Conservation (phyloP, 2,113 vertebrate genomes). For the Paradisaea rubra region DNA sequence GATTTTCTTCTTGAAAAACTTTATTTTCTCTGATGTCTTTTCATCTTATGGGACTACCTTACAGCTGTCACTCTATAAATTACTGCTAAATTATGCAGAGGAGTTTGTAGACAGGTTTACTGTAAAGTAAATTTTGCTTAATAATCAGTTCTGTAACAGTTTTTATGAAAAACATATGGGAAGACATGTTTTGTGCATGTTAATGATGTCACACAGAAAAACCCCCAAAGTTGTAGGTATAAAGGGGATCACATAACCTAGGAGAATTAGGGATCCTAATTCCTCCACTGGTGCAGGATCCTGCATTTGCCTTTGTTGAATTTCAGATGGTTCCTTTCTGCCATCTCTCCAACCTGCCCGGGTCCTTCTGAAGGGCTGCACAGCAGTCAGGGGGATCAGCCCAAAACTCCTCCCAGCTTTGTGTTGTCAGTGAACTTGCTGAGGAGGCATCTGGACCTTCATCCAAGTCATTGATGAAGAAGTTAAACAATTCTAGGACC, state of each 20-base stretch:
- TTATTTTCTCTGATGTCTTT: background rate
- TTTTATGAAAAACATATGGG: background rate
- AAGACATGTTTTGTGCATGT: background rate
- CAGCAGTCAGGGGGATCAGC: too few relatives aligned
- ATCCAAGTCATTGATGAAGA: background rate
- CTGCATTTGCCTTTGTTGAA: background rate
- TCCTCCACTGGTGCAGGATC: background rate
- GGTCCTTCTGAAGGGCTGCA: background rate
- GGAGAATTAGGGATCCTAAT: background rate
- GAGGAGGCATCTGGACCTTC: background rate
- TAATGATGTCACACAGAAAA: background rate
- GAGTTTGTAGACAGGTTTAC: background rate
- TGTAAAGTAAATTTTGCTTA: background rate
- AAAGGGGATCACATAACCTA: background rate
- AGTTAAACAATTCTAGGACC: background rate
- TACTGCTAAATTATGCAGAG: background rate
- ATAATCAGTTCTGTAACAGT: background rate
- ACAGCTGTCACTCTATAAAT: background rate
- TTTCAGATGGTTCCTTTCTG: background rate
- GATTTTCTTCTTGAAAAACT: background rate
- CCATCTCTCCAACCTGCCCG: background rate
- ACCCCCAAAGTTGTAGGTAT: fast-evolving
- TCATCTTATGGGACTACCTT: background rate
- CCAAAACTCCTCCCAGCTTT: background rate
- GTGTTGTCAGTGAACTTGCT: background rate